Base-by-base conservation (phyloP, 2,888 invertebrate species). In the Orchesella flavescens region DNA sequence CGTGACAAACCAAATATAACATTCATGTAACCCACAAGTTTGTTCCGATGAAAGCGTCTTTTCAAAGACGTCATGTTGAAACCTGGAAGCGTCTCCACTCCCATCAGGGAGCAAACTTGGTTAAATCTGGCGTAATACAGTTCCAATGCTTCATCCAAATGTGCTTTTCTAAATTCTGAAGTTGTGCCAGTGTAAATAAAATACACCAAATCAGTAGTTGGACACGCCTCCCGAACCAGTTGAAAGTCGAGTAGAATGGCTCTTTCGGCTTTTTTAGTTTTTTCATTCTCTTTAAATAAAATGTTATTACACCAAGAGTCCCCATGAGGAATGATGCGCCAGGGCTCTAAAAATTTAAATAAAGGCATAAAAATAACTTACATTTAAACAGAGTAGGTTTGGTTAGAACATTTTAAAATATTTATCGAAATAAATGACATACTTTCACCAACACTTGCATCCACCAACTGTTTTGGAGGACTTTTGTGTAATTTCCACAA, bases 301-400 rank as follows among this genome's bases (percentile, higher is more conserved):
- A 85, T 24, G 34, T 85, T 85, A 61, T 85, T 85, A n/a, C 57
- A 73, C 75, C 82, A 78, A 4, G 74, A 24, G 43, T 82, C 82
- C 9, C 82, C 84, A n/a, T 82, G 82, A 44, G 34, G 17, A 15
- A 84, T 69, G 9, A 78, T 23, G 15, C 65, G 34, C 82, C 84
- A 82, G 0, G 80, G 66, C 9, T 74, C 81, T 81, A 59, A 7
- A 43, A 19, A 57, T 19, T 13, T 5, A n/a, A 34, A 34, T 24
- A 34, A 68, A 17, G 15, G 19, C 44, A n/a, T 68, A 68, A 1
- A 23, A 43, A n/a, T n/a, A n/a, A n/a, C n/a, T n/a, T 44, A 46
- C 19, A 43, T 43, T 43, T 23, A 17, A 15, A 65, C 15, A n/a
- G 10, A 17, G 17, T 5, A 24, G 9, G 3, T 17, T 34, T 55